Evolutionary conservation across 1,140 invertebrate genomes (phyloP), one percentile per base, ranked within the genome.

Genomic region (Scaptomyza montana): DNA sequence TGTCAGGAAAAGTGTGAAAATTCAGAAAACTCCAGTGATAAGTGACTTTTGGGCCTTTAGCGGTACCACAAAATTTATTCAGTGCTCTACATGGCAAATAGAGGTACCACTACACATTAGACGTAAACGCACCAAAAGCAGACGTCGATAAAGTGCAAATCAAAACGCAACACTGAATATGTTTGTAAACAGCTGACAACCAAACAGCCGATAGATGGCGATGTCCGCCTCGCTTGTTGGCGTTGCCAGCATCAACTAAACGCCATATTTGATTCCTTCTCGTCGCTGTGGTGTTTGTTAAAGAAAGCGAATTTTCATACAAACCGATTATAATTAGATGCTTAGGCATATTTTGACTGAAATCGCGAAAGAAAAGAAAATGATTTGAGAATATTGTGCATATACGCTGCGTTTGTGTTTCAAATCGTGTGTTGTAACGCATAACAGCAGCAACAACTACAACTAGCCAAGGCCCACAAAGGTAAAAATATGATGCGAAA

Each of bases 231-330:
- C 16, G 33, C 43, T 55, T 47, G 49, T 54, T 59, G 63, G 73
- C 73, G 77, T 89, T 87, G 84, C 82, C 82, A 87, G 66, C 65
- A 74, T 46, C 49, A 43, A 64, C 30, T 33, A 55, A 85, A 78
- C 84, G 84, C 84, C 84, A 89, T 89, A 85, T 85, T 85, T 85
- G 51, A 85, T 85, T 85, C 77, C 72, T 64, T 49, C 70, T 77
- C 55, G 50, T 68, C 60, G 62, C 66, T 75, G 59, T 74, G 50
- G 60, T 85, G 63, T 80, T 63, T 70, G 67, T 43, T 60, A 69
- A 85, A 84, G 73, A 77, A 68, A 80, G 73, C 76, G 28, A 72
- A 68, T 80, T 85, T 84, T 73, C 30, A 64, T 73, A 41, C 25
- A 66, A 76, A 67, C 61, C 53, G 39, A n/a, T 43, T 43, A 53